These are phyloP conservation scores for Gymnobelideus leadbeateri DNA, from an alignment of 2,113 vertebrate species.

Conservation along the genomic window DNA sequence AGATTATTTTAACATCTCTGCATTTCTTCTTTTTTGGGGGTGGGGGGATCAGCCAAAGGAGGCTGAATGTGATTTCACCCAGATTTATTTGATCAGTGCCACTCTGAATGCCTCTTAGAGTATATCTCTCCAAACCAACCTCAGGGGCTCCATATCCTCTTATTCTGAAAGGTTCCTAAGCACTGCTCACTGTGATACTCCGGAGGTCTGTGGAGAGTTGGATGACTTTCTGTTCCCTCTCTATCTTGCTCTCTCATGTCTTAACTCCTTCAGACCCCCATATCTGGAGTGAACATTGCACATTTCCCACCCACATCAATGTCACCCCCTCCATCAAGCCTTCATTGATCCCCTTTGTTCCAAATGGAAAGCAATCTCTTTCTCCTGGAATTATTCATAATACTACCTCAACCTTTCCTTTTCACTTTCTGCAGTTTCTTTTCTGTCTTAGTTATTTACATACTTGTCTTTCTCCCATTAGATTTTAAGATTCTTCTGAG, in stretches of 20 bases:
- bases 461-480: neutral
- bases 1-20: neutral
- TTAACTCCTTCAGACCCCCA: neutral
- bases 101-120: neutral
- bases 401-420: neutral
- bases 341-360: neutral
- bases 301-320: neutral
- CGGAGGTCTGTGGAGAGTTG: neutral
- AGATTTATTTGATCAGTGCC: neutral
- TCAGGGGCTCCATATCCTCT: neutral
- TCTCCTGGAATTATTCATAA: neutral
- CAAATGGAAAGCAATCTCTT: neutral
- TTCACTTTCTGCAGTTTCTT: neutral
- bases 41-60: neutral
- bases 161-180: neutral
- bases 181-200: neutral
- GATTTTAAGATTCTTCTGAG: neutral
- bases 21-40: neutral
- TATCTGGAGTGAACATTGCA: neutral
- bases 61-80: too few species aligned
- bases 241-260: neutral
- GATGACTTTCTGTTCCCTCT: neutral
- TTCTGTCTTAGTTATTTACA: neutral
- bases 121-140: neutral
- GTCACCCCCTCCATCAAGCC: neutral